phyloP scores from a whole-genome alignment of 2,113 vertebrate genomes.

The Hiodon alosoides region DNA sequence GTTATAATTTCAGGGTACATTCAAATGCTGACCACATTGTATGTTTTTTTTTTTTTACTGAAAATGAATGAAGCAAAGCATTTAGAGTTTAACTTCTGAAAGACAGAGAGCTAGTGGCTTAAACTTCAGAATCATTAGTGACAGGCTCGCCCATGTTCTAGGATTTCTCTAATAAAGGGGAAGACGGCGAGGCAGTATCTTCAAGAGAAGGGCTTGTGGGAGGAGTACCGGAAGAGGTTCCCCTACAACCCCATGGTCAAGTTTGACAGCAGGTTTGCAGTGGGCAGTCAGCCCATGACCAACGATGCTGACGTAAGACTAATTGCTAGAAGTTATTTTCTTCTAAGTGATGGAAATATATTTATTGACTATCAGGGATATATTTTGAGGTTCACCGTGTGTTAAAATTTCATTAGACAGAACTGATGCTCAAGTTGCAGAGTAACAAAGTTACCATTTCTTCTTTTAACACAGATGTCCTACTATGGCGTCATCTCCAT shows the following conservation, averaged over 20 bases:
- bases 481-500: constrained; percentile 57
- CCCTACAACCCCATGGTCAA: constrained; percentile 46
- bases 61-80: background rate
- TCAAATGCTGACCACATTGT: background rate
- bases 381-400: background rate
- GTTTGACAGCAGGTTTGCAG: constrained; percentile 23
- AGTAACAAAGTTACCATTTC: background rate
- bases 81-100: background rate
- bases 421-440: background rate
- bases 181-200: constrained; percentile 56
- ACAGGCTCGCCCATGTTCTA: constrained; percentile 25
- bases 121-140: background rate
- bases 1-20: constrained; percentile 18
- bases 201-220: constrained; percentile 57
- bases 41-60: background rate
- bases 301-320: constrained; percentile 57
- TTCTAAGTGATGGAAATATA: background rate
- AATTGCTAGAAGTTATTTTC: background rate
- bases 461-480: constrained; percentile 40
- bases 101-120: background rate
- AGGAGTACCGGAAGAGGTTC: constrained; percentile 35
- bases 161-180: constrained; percentile 64
- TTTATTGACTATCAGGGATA: background rate
- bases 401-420: background rate
- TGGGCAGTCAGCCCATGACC: constrained; percentile 49